Evolutionary conservation across 1,140 invertebrate species (phyloP).

Genomic region (Drosophila repletoides): DNA sequence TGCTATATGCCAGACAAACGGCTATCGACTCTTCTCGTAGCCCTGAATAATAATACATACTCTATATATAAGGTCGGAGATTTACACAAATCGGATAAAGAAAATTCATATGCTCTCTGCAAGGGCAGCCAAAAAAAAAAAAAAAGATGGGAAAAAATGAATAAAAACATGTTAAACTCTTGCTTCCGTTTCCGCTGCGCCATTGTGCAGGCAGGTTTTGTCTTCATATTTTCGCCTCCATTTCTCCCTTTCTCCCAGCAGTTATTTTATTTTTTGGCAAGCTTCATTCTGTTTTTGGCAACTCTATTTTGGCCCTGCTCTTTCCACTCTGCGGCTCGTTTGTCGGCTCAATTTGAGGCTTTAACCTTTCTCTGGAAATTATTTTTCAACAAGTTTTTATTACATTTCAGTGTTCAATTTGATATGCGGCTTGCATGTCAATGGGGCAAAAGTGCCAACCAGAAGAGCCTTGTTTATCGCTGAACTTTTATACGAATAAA

Average conservation of each 20-base stretch:
- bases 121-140: conserved; percentile 14
- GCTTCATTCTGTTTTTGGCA: conserved; percentile 11
- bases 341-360: conserved; percentile 13
- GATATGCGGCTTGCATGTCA: conserved; percentile 30
- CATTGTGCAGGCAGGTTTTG: conserved; percentile 69
- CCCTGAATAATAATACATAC: no score
- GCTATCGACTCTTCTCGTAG: no score
- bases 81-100: no score
- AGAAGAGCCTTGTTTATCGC: conserved; percentile 2
- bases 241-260: not conserved
- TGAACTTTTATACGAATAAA: conserved; percentile 6
- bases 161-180: conserved; percentile 57
- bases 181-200: conserved; percentile 82
- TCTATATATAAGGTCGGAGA: no score
- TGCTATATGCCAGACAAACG: no score
- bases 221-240: conserved; percentile 19
- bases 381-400: conserved; percentile 41
- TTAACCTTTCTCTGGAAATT: conserved; percentile 15
- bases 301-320: conserved; percentile 3
- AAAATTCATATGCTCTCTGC: no score
- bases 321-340: not conserved
- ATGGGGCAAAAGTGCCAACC: not conserved
- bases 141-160: conserved; percentile 25
- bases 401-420: conserved; percentile 30
- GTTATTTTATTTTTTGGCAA: conserved; percentile 18